phyloP scores from a whole-genome alignment of 1,140 invertebrate genomes.

The Chironomus striatipennis region DNA sequence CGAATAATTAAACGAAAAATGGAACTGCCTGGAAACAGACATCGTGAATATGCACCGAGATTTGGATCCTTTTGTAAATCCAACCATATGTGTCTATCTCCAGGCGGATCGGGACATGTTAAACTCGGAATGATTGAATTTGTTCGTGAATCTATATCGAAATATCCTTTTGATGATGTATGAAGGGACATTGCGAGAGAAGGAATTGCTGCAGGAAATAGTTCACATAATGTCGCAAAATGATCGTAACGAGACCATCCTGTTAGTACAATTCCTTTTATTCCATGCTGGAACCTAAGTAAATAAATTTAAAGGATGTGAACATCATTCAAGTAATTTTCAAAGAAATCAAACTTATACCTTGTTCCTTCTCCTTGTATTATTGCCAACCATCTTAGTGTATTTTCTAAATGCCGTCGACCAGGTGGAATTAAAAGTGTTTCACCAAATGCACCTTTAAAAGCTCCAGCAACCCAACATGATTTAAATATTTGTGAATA shows the following conservation, averaged over 20 bases:
- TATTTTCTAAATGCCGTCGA: conserved; percentile 59
- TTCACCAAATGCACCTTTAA: conserved; percentile 82
- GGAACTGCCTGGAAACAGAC: conserved; percentile 46
- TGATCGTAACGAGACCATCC: conserved; percentile 83
- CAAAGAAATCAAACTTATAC: no score
- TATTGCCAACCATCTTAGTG: conserved; percentile 58
- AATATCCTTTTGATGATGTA: conserved; percentile 50
- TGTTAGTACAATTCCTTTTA: conserved; percentile 59
- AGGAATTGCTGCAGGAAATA: conserved; percentile 77
- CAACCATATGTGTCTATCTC: conserved; percentile 34
- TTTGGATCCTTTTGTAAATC: conserved; percentile 35
- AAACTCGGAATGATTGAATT: conserved; percentile 46
- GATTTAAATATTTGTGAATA: conserved; percentile 69
- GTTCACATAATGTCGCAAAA: conserved; percentile 84
- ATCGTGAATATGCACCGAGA: conserved; percentile 34
- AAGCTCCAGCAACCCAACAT: conserved; percentile 86
- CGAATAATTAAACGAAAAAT: conserved; percentile 51
- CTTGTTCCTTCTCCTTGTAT: conserved; percentile 46
- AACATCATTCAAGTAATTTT: no score
- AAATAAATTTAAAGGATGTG: no score
- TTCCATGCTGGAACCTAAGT: conserved; percentile 42
- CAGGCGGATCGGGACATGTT: conserved; percentile 42
- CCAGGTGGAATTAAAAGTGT: conserved; percentile 59
- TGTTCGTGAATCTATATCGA: conserved; percentile 46
- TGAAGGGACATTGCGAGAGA: conserved; percentile 56